Evolutionary conservation across 2,888 invertebrate species (phyloP), one percentile per base, ranked within the genome.

Genomic region (Spatulosminthurus flaviceps): DNA sequence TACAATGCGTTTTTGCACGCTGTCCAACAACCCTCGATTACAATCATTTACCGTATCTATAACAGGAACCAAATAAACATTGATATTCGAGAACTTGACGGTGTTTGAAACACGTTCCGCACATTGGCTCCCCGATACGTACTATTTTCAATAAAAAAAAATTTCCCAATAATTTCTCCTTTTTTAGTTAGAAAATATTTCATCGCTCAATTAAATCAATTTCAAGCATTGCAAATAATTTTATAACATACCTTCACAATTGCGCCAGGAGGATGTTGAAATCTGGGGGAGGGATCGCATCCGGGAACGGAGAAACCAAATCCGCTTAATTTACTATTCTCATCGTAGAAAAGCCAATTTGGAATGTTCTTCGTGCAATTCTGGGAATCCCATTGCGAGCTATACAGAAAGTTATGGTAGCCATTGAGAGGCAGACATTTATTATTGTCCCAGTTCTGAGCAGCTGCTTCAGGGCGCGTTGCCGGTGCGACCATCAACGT

Each of bases 211-310:
- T 61, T 41, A 41, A 41, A 41, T 41, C 41, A 51, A 51, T 19
- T 16, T 51, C n/a, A 51, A 13, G 51, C 51, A 51, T 19, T n/a
- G n/a, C n/a, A n/a, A n/a, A n/a, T n/a, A n/a, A n/a, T n/a, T n/a
- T n/a, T n/a, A 41, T 21, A 21, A 24, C 42, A 11, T 51, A 72
- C 72, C 72, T 72, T 19, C 16, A 72, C 72, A 26, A 72, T 41
- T 26, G 72, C 26, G 28, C 72, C 72, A 1, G 72, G 72, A 2
- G 72, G 72, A 72, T 72, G 43, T 51, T 72, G 72, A 26, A 72
- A 72, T 43, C 72, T 22, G 43, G 43, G 24, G 22, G 43, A 43
- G 43, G 34, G 41, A 21, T 72, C 72, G 13, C 43, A 26, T 13
- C 72, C 72, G 1, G 72, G 43, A 42, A 51, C 22, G 2, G 72